Conservation (phyloP, 2,888 invertebrate genomes). For the Drosophila leonis region DNA sequence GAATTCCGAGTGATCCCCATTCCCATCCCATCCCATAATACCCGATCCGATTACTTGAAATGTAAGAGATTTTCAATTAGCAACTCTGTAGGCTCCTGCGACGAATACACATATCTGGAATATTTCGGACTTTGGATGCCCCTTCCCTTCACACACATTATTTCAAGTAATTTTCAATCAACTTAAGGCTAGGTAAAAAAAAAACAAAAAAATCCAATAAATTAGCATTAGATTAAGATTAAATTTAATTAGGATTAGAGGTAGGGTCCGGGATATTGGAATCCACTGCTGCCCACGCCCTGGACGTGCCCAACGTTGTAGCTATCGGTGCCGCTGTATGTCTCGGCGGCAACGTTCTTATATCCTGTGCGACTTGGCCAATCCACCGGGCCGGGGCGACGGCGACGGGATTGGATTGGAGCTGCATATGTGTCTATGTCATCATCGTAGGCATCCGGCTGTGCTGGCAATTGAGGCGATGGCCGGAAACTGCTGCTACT, state of each 20-base stretch:
- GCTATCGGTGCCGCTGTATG: constrained; percentile 80
- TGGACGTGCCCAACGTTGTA: constrained; percentile 81
- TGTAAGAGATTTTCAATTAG: neutral
- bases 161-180: constrained; percentile 27
- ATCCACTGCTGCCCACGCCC: constrained; percentile 69
- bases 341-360: constrained; percentile 52
- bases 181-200: constrained; percentile 40
- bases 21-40: too few relatives aligned
- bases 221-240: constrained; percentile 27
- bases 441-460: constrained; percentile 43
- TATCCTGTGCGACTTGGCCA: constrained; percentile 42
- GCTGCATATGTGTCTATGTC: constrained; percentile 52
- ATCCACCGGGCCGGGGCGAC: constrained; percentile 47
- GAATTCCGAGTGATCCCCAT: too few relatives aligned
- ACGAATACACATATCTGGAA: neutral
- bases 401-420: constrained; percentile 43
- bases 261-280: constrained; percentile 71
- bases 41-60: too few relatives aligned
- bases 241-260: constrained; percentile 24
- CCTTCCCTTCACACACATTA: neutral
- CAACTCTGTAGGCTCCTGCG: neutral
- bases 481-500: constrained; percentile 55
- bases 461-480: constrained; percentile 53
- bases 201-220: constrained; percentile 52
- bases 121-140: neutral